Evolutionary conservation across 2,113 vertebrate species (phyloP).

Genomic region (Myanophis thanlyinensis): DNA sequence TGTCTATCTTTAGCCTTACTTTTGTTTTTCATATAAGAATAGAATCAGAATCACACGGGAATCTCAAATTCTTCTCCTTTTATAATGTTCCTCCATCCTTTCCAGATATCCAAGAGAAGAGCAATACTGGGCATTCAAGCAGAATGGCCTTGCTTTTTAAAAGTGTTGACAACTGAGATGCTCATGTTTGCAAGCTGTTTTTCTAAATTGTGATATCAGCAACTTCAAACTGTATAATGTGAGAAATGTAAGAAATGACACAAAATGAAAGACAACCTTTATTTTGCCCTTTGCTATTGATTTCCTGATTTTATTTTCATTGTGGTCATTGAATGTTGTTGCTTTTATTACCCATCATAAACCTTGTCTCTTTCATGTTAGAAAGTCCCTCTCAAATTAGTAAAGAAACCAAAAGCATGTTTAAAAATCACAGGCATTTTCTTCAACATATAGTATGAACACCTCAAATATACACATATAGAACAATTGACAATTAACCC

Average conservation of each 20-base stretch:
- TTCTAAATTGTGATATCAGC: background rate
- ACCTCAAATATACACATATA: background rate
- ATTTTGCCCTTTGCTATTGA: background rate
- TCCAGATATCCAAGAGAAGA: background rate
- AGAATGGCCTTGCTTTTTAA: slow-evolving; percentile 52
- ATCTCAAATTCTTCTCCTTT: slow-evolving; percentile 2
- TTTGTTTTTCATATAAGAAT: slow-evolving; percentile 47
- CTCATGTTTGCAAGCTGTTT: background rate
- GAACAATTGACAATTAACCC: background rate
- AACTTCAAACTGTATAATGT: background rate
- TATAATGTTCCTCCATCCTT: background rate
- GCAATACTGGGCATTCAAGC: background rate
- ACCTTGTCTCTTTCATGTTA: background rate
- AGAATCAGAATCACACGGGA: slow-evolving; percentile 41
- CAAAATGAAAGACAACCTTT: background rate
- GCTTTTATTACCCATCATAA: background rate
- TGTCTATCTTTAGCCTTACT: slow-evolving; percentile 44
- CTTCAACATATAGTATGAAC: background rate
- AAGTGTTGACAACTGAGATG: slow-evolving; percentile 50
- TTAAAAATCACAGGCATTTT: slow-evolving; percentile 5
- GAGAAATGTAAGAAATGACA: slow-evolving; percentile 27
- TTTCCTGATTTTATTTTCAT: background rate
- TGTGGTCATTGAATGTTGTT: background rate
- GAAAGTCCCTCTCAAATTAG: background rate
- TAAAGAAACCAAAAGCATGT: background rate